Evolutionary conservation across 2,888 invertebrate species (phyloP).

Genomic region (Tholera decimalis): DNA sequence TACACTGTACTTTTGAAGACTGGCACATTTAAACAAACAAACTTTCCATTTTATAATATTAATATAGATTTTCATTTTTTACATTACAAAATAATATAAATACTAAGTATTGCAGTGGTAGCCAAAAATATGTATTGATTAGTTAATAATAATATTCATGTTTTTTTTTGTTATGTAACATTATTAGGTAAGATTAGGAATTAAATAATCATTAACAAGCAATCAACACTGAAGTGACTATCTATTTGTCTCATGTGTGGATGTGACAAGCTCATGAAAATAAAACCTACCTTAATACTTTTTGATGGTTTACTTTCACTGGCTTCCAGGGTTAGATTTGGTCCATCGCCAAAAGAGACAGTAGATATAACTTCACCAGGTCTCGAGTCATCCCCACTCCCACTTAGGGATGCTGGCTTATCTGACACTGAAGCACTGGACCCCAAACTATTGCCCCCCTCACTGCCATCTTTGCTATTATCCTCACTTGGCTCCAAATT

Average conservation of each 20-base stretch:
- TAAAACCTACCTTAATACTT: constrained; percentile 81
- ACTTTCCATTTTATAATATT: too few relatives aligned
- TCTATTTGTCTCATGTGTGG: neutral
- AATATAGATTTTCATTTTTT: too few relatives aligned
- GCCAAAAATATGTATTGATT: neutral
- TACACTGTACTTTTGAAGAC: too few relatives aligned
- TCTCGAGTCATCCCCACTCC: constrained; percentile 68
- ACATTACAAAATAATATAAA: constrained; percentile 10
- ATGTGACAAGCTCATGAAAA: neutral
- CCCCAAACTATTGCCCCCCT: constrained; percentile 67
- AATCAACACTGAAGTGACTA: constrained; percentile 12
- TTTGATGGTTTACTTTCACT: constrained; percentile 78
- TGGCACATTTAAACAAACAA: too few relatives aligned
- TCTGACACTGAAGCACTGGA: constrained; percentile 64
- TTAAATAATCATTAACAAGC: neutral
- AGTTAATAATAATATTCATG: neutral
- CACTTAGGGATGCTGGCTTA: constrained; percentile 63
- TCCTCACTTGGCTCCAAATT: constrained; percentile 73
- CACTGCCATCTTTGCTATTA: constrained; percentile 73
- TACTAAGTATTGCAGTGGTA: constrained; percentile 1
- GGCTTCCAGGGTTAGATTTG: constrained; percentile 68
- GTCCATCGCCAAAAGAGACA: constrained; percentile 71
- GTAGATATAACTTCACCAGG: constrained; percentile 65
- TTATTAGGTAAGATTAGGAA: neutral
- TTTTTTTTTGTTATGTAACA: neutral